Evolutionary conservation across 1,140 invertebrate species (phyloP), one percentile per base, ranked within the genome.

Genomic region (Antheraea pernyi): DNA sequence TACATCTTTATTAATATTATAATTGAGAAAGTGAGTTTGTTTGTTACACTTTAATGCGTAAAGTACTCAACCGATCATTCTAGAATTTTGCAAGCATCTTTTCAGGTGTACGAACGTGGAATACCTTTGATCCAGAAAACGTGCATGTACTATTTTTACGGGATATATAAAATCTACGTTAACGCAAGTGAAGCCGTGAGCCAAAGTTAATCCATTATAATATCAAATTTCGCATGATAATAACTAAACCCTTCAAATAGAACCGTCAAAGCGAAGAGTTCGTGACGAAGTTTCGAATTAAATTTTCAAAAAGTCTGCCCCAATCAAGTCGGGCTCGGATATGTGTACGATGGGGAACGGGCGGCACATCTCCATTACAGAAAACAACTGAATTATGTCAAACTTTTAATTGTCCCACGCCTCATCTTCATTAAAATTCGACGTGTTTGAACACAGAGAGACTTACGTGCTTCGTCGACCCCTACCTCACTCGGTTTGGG

Each of bases 371-470:
- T 22, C 30, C 60, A 30, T 53, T 72, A 70, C 71, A 68, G 71
- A 73, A 69, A 65, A 75, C 71, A 75, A 72, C 73, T 73, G 74
- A 76, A 72, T 78, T 76, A 76, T 78, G 71, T 72, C 71, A 74
- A 78, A 78, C 74, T 78, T 78, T 78, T 76, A 78, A 78, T 78
- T 78, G 74, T 78, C 74, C 60, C 65, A 68, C 71, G 69, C 70
- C 59, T 79, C 71, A 72, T 71, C 73, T 77, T 77, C 75, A 76
- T 79, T 78, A 74, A 76, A 78, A 78, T 78, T 76, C 71, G 74
- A 78, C 69, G 72, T 74, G 74, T 74, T 77, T 75, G 73, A 59
- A 69, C 48, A 74, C 70, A 78, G 22, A 30, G 22, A 72, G 71
- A 75, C 73, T 77, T 70, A 67, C 46, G 18, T 19, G 62, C 42